A percentile compares a stretch with the other conserved stretches of the same genome.
phyloP scores from a whole-genome alignment of 2,797 vertebrate genomes.

The Girardinus metallicus region DNA sequence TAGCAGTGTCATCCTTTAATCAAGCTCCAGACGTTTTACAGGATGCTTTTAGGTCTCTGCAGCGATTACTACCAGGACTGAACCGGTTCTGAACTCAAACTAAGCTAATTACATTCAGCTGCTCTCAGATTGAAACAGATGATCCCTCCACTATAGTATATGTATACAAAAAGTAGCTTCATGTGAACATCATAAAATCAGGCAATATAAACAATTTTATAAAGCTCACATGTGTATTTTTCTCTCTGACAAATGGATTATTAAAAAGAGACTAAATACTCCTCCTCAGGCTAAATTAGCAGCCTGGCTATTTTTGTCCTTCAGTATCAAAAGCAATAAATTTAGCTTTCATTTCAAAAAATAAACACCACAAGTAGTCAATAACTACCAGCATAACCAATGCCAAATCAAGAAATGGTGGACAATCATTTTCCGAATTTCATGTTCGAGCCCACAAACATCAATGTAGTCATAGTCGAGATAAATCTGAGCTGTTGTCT shows the following conservation, averaged over 20 bases:
- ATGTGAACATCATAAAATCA: neutral
- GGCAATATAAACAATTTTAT: neutral
- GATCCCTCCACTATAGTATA: neutral
- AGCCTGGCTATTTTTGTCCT: conserved; percentile 12
- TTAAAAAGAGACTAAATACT: conserved; percentile 33
- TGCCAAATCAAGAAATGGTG: neutral
- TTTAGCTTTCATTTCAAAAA: neutral
- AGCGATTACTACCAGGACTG: neutral
- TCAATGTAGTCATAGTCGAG: neutral
- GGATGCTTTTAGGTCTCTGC: neutral
- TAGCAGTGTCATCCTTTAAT: neutral
- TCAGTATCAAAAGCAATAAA: neutral
- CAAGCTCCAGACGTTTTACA: neutral
- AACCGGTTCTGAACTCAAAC: neutral
- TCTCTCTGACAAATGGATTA: conserved; percentile 14
- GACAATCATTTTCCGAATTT: neutral
- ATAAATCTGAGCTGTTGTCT: neutral
- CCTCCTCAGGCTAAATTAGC: conserved; percentile 11
- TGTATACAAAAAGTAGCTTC: neutral
- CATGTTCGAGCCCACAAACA: neutral
- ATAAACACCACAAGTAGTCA: neutral
- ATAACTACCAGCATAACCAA: neutral
- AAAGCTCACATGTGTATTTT: neutral
- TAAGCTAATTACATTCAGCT: neutral
- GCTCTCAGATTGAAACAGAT: neutral